Conservation (phyloP, 2,797 vertebrate species). For the Petrocephalus sullivani region DNA sequence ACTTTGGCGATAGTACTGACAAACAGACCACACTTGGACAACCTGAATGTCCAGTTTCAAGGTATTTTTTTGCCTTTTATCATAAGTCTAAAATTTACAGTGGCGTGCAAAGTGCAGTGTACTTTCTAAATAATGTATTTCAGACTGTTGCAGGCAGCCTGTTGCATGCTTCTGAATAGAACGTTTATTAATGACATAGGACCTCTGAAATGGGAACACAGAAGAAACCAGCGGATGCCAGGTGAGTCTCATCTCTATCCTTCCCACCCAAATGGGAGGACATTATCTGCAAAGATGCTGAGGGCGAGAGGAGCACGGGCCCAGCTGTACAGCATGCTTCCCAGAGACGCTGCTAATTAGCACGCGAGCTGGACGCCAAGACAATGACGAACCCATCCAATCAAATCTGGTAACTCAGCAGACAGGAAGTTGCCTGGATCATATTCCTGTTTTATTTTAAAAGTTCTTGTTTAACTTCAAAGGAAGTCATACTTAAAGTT, state of each 20-base stretch:
- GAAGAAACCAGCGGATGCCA: background rate
- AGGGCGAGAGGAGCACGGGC: constrained; percentile 13
- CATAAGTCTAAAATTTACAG: background rate
- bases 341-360: constrained; percentile 21
- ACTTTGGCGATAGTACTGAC: background rate
- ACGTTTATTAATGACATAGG: background rate
- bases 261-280: background rate
- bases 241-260: constrained; percentile 5
- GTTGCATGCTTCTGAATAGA: background rate
- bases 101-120: background rate
- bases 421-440: background rate
- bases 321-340: constrained; percentile 29
- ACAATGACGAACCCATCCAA: background rate
- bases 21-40: background rate
- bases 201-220: background rate
- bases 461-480: background rate
- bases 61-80: background rate
- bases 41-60: background rate
- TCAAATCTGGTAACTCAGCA: background rate
- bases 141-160: background rate
- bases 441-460: constrained; percentile 5
- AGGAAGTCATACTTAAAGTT: background rate
- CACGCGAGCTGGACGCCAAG: constrained; percentile 5
- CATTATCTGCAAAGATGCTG: background rate
- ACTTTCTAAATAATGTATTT: background rate